Percentiles rank a stretch among this genome's conserved stretches.
These are phyloP conservation scores for Hemiprocne comata DNA, from an alignment of 2,113 vertebrate genomes.

Conservation along the genomic window DNA sequence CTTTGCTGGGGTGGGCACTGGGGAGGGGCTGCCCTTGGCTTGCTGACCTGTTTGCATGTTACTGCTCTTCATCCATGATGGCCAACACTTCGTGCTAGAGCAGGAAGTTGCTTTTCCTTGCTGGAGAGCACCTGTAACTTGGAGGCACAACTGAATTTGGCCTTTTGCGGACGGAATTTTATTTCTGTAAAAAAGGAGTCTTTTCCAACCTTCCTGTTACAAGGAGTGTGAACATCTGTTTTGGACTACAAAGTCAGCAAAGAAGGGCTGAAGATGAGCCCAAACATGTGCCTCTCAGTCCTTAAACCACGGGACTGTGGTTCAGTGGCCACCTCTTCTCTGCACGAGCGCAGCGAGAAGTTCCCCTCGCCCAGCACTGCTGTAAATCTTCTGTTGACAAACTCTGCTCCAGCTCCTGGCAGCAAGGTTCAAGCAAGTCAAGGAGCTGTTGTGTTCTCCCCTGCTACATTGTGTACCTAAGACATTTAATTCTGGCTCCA, in stretches of 20 bases:
- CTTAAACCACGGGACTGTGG: fast-evolving
- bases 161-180: not conserved
- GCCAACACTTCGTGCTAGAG: fast-evolving
- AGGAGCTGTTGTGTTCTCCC: not conserved
- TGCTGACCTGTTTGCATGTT: not conserved
- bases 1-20: fast-evolving
- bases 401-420: not conserved
- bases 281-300: fast-evolving
- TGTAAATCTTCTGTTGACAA: fast-evolving
- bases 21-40: not conserved
- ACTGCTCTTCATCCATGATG: too few relatives aligned
- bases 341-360: fast-evolving
- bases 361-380: fast-evolving
- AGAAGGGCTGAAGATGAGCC: not conserved
- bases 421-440: not conserved
- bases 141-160: fast-evolving
- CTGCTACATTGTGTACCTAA: not conserved
- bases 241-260: not conserved
- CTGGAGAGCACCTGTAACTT: not conserved
- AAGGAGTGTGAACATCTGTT: fast-evolving
- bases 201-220: not conserved
- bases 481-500: slow-evolving; percentile 23
- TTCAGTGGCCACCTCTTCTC: not conserved
- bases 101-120: not conserved
- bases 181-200: not conserved